Evolutionary conservation across 2,888 invertebrate genomes (phyloP).

Genomic region (Brenthis hecate): DNA sequence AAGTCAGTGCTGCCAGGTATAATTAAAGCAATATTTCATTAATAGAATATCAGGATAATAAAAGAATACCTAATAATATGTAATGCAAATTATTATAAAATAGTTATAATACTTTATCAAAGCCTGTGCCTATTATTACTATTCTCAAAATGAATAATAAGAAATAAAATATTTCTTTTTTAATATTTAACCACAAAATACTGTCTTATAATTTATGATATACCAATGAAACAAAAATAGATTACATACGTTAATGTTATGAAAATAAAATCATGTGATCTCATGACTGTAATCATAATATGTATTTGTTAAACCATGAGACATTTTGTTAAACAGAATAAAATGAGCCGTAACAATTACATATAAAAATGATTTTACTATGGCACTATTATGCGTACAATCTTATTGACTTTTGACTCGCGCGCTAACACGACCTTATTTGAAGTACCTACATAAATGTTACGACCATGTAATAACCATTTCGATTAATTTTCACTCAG

Average conservation of each 20-base stretch:
- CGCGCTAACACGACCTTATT: conserved; percentile 44
- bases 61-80: no score
- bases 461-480: background rate
- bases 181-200: no score
- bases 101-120: no score
- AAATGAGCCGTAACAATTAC: conserved; percentile 29
- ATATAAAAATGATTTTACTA: conserved; percentile 13
- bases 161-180: no score
- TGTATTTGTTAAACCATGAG: background rate
- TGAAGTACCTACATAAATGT: conserved; percentile 32
- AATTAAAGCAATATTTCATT: no score
- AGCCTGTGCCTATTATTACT: no score
- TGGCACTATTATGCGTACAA: conserved; percentile 36
- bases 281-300: conserved; percentile 16
- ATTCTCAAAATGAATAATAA: no score
- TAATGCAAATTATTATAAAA: no score
- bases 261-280: conserved; percentile 5
- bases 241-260: background rate
- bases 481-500: background rate
- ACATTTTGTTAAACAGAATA: conserved; percentile 5
- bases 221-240: background rate
- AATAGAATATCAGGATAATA: no score
- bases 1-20: no score
- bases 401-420: conserved; percentile 70
- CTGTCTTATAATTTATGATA: no score